Conservation (phyloP, 1,140 invertebrate genomes). For the Amyelois transitella region DNA sequence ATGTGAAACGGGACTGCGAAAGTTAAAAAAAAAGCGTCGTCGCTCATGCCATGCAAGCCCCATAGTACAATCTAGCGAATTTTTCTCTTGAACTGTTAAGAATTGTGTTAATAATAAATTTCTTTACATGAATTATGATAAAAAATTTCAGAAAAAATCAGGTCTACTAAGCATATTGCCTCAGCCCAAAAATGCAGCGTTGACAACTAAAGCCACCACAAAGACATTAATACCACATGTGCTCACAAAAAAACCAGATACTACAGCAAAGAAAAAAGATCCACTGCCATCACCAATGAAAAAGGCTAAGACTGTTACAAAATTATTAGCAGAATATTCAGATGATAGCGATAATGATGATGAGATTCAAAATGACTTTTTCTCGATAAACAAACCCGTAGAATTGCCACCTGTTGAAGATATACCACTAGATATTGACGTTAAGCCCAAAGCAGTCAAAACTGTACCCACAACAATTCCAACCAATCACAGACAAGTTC, state of each 20-base stretch:
- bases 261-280: slow-evolving; percentile 37
- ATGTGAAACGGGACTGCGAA: too few relatives aligned
- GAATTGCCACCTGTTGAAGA: slow-evolving; percentile 29
- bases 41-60: too few relatives aligned
- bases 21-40: too few relatives aligned
- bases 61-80: too few relatives aligned
- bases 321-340: slow-evolving; percentile 39
- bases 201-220: slow-evolving; percentile 21
- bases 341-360: slow-evolving; percentile 70
- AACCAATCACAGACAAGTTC: slow-evolving; percentile 24
- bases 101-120: too few relatives aligned
- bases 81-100: too few relatives aligned
- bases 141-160: slow-evolving; percentile 60
- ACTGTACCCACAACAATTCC: neutral
- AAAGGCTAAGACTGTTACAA: slow-evolving; percentile 27
- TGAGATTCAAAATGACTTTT: slow-evolving; percentile 71
- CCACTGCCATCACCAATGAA: slow-evolving; percentile 24
- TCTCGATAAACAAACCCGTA: slow-evolving; percentile 69
- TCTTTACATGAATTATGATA: slow-evolving; percentile 3
- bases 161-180: slow-evolving; percentile 74
- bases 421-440: slow-evolving; percentile 34
- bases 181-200: slow-evolving; percentile 64
- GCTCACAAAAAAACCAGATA: slow-evolving; percentile 43
- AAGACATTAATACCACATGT: slow-evolving; percentile 54
- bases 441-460: slow-evolving; percentile 8